These are phyloP conservation scores for Drosophila sp. DNA, from an alignment of 1,140 invertebrate genomes.

Conservation along the genomic window DNA sequence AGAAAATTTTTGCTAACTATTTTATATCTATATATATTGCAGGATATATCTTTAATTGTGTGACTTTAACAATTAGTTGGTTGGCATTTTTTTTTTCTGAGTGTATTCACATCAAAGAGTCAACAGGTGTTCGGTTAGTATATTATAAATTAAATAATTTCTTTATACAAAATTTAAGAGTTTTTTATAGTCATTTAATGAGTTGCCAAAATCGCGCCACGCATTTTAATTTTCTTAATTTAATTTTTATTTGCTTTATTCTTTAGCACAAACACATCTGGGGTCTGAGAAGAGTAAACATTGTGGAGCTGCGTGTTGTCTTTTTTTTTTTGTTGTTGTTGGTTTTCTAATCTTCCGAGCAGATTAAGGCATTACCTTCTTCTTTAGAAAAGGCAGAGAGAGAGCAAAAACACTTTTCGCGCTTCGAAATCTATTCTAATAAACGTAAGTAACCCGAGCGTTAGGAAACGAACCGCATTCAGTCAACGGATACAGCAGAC, in stretches of 20 bases:
- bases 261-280: conserved; percentile 57
- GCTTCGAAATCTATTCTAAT: conserved; percentile 20
- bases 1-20: too few species aligned
- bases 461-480: conserved; percentile 57
- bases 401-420: conserved; percentile 37
- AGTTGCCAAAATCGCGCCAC: conserved; percentile 32
- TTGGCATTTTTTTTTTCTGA: background rate
- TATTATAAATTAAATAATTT: conserved; percentile 5
- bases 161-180: conserved; percentile 3
- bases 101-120: conserved; percentile 16
- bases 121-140: conserved; percentile 35
- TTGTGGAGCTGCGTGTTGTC: conserved; percentile 7
- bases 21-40: too few species aligned
- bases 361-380: conserved; percentile 51
- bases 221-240: conserved; percentile 31
- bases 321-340: too few species aligned
- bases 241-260: conserved; percentile 20
- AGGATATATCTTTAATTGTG: too few species aligned
- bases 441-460: conserved; percentile 13
- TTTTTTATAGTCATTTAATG: conserved; percentile 39
- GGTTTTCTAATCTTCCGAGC: conserved; percentile 37
- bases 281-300: conserved; percentile 33
- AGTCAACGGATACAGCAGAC: conserved; percentile 60
- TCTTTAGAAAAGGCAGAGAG: conserved; percentile 10
- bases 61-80: too few species aligned